Evolutionary conservation across 1,140 invertebrate genomes (phyloP).

Genomic region (Brachionus asplanchnoidis): DNA sequence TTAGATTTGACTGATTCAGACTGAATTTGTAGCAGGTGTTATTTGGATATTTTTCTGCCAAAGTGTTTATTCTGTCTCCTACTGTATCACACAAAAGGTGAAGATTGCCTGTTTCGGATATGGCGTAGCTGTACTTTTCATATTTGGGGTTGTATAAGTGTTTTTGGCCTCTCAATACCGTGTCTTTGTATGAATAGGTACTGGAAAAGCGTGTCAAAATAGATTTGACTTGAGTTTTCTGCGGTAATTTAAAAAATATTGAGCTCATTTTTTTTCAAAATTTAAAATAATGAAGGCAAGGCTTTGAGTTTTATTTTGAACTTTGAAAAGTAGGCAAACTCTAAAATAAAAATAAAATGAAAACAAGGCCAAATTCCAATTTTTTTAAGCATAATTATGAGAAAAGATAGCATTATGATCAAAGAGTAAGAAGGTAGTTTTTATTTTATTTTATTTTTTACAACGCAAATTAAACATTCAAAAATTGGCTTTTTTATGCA

Average conservation of each 20-base stretch:
- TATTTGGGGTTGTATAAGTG: neutral
- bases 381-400: neutral
- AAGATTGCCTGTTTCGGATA: neutral
- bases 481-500: too few relatives aligned
- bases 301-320: neutral
- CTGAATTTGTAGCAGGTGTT: neutral
- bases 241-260: neutral
- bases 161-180: neutral
- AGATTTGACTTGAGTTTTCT: neutral
- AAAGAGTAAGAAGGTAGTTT: neutral
- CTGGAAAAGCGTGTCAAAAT: neutral
- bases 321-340: neutral
- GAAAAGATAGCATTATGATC: neutral
- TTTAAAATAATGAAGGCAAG: neutral
- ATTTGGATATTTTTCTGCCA: neutral
- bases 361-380: neutral
- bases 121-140: constrained; percentile 15
- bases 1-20: neutral
- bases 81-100: constrained; percentile 12
- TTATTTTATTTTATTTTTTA: neutral
- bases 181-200: neutral
- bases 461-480: neutral
- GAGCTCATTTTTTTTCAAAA: neutral
- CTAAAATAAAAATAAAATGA: neutral
- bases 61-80: neutral